Base-by-base conservation (phyloP, 2,888 invertebrate genomes). In the Petrophora chlorosata region DNA sequence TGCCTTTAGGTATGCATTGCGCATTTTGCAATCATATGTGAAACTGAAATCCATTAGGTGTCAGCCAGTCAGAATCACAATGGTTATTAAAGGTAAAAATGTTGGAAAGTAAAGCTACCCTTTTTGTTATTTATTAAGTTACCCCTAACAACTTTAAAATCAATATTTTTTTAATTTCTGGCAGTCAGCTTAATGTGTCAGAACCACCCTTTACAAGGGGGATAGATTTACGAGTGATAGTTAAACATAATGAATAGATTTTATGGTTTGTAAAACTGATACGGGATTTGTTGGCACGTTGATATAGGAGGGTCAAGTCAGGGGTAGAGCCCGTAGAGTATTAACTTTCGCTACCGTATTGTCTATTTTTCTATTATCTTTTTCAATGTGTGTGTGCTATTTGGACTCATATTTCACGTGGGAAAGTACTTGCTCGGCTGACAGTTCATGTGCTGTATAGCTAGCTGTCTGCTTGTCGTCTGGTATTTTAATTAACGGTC, bases 211-310 rank as follows among this genome's bases (percentile, higher is more conserved):
- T 61, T 2, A 65, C 58, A 60, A 65, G 60, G 67, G 63, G 59
- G 66, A 14, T 40, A 70, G 25, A 76, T 77, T 78, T 75, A 73
- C 63, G 70, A 67, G 48, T 61, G 61, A 63, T 66, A 61, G 63
- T 50, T 73, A n/a, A n/a, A n/a, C n/a, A n/a, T n/a, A n/a, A n/a
- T n/a, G 70, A 78, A 79, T 69, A 66, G 73, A 59, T 76, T 81
- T 79, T 73, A 82, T 79, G 80, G 73, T 63, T 73, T 75, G 81
- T 80, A 70, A 73, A 76, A 68, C 69, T 70, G 74, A 76, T 79
- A 79, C 63, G 50, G 58, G 49, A 61, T 67, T 66, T 69, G 66
- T 76, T 66, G 65, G 65, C 43, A 53, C 42, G 30, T 45, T 47
- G 40, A 55, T 53, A 39, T 45, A 34, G 53, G 58, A 17, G 39